Base-by-base conservation (phyloP, 2,113 vertebrate species). In the Stigmatopora argus region DNA sequence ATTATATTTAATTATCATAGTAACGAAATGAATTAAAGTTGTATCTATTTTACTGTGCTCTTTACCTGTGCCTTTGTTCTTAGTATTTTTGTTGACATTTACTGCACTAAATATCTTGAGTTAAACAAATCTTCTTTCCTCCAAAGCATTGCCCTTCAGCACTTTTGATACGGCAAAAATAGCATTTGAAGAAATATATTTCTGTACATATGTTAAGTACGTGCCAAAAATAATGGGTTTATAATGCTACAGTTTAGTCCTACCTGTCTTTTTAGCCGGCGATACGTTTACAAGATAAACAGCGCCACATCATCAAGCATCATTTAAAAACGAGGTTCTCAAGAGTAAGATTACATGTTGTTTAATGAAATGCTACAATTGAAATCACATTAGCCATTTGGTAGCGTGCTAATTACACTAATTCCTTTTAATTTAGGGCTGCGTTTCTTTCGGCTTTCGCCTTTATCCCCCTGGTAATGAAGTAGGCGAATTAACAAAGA, bases 331-430 rank as follows among this genome's bases (percentile, higher is more conserved):
- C 2, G 57, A 82, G 74, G 55, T 71, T 75, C 82, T 83, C 67
- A 68, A 73, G 71, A 82, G 81, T 65, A 73, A 78, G 71, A 86
- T 86, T 88, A 82, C 81, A 88, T 85, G 84, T 87, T 76, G 85
- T 80, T 70, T 77, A 78, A 81, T 88, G 78, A 86, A 87, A 89
- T 79, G 77, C 61, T 80, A 82, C 80, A 86, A 90, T 85, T 84
- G 80, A 76, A 75, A 75, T 79, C 51, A 69, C 82, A 89, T 89
- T 90, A 89, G 78, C 80, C 78, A 80, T 87, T 90, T 87, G 84
- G 87, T 87, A 87, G 75, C 66, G 72, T 74, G 75, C 84, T 92
- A 91, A 92, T 91, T 90, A 83, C 70, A 82, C 75, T 90, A 89
- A 90, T 91, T 90, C 82, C 86, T 87, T 87, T 84, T 81, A 83